Evolutionary conservation across 2,888 invertebrate species (phyloP), one percentile per base, ranked within the genome.

Genomic region (Drosophila pseudotalamancana): DNA sequence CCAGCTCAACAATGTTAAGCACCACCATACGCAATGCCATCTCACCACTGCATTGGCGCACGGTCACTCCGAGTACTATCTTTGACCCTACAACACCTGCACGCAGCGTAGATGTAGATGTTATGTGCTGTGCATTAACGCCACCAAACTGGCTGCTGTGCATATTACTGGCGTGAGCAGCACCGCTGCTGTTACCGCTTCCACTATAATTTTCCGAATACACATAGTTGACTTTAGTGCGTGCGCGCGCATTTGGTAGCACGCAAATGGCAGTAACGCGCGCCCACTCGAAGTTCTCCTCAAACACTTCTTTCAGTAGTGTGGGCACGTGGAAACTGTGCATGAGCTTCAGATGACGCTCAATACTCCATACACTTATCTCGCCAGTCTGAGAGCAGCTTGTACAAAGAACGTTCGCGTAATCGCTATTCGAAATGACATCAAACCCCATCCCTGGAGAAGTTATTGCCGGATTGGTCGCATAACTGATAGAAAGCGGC

Each of bases 331-430:
- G 88, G 70, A 95, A 93, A 74, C 93, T 93, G 88, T 94, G 94
- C 83, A 93, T 93, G 57, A 94, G 92, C 81, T 95, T 95, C 42
- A 97, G 92, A 82, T 96, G 96, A 56, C 95, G 95, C 69, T 95
- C 94, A 63, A 97, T 95, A 89, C 96, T 95, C 95, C 97, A 98
- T 27, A 98, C 94, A 70, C 95, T 95, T 72, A 98, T 94, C 59
- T 94, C 93, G 25, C 95, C 95, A 4, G 94, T 93, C 34, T 75
- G 67, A 8, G 94, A 93, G 56, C 87, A 88, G 49, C 94, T 91
- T 53, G 94, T 92, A 82, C 94, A 93, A 76, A 93, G 90, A 78
- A 93, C 91, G 60, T 94, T 93, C 0, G 93, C 93, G 1, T 93
- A 92, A 80, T 94, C 94, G 68, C 94, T 94, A 63, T 93, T 93